Conservation (phyloP, 2,113 vertebrate species). For the Sisor rabdophorus region DNA sequence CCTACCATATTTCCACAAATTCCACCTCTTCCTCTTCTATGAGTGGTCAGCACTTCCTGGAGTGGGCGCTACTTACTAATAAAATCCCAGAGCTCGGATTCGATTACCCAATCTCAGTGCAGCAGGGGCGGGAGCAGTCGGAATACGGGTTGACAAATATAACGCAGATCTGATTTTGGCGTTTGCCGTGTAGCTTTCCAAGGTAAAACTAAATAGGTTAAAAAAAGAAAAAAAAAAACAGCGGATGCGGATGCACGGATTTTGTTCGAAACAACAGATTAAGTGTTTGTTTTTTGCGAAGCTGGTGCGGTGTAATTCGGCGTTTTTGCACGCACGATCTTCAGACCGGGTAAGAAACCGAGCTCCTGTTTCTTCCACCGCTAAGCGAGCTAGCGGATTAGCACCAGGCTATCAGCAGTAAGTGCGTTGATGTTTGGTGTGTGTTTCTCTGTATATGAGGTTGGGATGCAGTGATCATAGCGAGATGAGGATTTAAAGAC, state of each 20-base stretch:
- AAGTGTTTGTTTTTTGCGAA: background rate
- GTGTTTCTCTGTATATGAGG: too few species aligned
- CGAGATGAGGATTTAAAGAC: background rate
- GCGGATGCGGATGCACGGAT: background rate
- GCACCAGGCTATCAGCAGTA: conserved; percentile 46
- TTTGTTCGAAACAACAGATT: too few species aligned
- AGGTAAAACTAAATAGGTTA: background rate
- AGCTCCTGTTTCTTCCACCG: conserved; percentile 11
- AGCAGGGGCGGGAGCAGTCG: background rate
- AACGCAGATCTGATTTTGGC: conserved; percentile 25
- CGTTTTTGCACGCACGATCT: conserved; percentile 22
- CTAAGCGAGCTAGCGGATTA: conserved; percentile 31
- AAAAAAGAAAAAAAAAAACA: background rate
- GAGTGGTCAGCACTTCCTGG: background rate
- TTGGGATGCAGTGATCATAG: background rate
- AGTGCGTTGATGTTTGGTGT: conserved; percentile 44
- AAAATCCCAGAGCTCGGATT: background rate
- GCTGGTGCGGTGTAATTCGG: background rate
- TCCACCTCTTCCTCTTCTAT: background rate
- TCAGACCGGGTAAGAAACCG: conserved; percentile 60
- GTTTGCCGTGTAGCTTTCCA: background rate
- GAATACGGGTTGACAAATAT: conserved; percentile 13
- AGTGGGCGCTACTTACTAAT: background rate
- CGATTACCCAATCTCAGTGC: background rate
- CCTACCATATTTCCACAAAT: background rate